Percentiles rank a stretch among this genome's conserved stretches.
These are phyloP conservation scores for Blastobasis lacticolella DNA, from an alignment of 2,888 invertebrate genomes.

Conservation along the genomic window DNA sequence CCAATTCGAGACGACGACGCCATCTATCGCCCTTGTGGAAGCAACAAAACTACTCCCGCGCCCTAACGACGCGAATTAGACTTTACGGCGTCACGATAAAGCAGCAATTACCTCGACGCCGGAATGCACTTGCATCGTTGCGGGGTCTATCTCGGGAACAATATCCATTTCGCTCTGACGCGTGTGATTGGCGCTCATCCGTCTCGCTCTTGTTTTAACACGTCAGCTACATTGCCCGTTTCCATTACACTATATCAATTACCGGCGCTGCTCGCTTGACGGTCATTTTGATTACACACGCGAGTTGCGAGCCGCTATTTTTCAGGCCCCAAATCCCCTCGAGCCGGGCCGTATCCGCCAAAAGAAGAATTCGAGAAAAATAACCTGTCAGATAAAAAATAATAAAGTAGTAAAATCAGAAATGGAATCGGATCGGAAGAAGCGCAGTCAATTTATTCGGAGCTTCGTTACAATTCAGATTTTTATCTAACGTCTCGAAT, in stretches of 20 bases:
- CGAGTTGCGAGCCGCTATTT: slow-evolving; percentile 4
- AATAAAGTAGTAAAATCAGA: slow-evolving; percentile 45
- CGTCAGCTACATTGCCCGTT: slow-evolving; percentile 65
- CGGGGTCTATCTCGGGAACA: slow-evolving; percentile 31
- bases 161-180: slow-evolving; percentile 53
- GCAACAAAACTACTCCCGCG: slow-evolving; percentile 21
- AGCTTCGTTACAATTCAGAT: slow-evolving; percentile 56
- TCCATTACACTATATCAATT: slow-evolving; percentile 72
- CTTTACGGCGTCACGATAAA: slow-evolving; percentile 40
- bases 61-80: slow-evolving; percentile 29
- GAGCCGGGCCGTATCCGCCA: slow-evolving; percentile 7
- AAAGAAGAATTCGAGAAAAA: slow-evolving; percentile 18
- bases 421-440: slow-evolving; percentile 47
- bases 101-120: slow-evolving; percentile 51
- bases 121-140: slow-evolving; percentile 55
- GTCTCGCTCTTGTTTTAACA: slow-evolving; percentile 59
- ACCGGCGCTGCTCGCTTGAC: slow-evolving; percentile 36
- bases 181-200: slow-evolving; percentile 37
- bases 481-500: slow-evolving; percentile 61
- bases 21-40: slow-evolving; percentile 42
- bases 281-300: slow-evolving; percentile 29
- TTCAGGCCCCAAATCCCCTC: background rate
- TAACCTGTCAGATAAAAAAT: slow-evolving; percentile 40
- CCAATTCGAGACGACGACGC: slow-evolving; percentile 40
- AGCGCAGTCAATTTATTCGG: slow-evolving; percentile 55